A percentile compares a stretch with the other conserved stretches of the same genome.
phyloP scores from a whole-genome alignment of 2,113 vertebrate genomes.

The Silurus meridionalis region DNA sequence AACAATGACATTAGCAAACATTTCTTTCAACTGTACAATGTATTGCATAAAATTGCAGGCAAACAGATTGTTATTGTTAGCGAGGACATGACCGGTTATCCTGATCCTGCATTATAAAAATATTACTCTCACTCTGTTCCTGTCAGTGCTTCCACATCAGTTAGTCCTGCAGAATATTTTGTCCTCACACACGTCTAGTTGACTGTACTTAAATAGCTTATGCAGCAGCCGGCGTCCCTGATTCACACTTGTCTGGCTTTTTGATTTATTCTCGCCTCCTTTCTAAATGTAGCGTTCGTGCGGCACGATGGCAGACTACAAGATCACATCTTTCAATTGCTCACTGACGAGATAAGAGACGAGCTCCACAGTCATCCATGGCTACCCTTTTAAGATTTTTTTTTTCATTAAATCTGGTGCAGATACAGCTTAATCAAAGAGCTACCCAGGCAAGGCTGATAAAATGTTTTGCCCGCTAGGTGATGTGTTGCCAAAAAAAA shows the following conservation, averaged over 20 bases:
- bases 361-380: constrained; percentile 22
- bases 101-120: neutral
- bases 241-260: constrained; percentile 24
- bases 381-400: constrained; percentile 17
- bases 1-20: constrained; percentile 1
- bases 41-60: neutral
- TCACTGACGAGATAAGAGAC: constrained; percentile 9
- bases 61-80: neutral
- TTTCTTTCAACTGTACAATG: neutral
- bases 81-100: neutral
- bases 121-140: neutral
- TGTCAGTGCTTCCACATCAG: neutral
- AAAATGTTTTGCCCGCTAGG: neutral
- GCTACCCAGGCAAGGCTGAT: neutral
- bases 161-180: neutral
- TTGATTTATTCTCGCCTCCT: constrained; percentile 20
- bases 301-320: neutral
- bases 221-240: constrained; percentile 10
- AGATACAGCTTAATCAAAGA: constrained; percentile 23
- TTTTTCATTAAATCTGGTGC: constrained; percentile 10
- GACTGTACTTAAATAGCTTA: constrained; percentile 10
- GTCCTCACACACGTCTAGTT: neutral
- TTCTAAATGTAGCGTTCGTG: neutral
- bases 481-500: neutral
- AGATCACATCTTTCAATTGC: constrained; percentile 27